Evolutionary conservation across 2,797 vertebrate genomes (phyloP).

Genomic region (Gadopsis marmoratus): DNA sequence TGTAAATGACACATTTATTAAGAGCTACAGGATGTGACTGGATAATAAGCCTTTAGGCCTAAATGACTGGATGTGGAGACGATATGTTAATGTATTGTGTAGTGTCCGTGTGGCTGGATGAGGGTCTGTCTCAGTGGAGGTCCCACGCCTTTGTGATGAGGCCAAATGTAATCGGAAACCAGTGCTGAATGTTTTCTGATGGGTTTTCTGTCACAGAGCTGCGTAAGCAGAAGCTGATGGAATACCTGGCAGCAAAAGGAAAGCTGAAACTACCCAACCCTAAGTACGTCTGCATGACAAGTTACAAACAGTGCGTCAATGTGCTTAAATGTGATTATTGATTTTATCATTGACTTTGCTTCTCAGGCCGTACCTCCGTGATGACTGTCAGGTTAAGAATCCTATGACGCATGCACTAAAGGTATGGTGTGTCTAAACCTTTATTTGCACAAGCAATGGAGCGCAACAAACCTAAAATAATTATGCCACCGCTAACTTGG

Average conservation of each 20-base stretch:
- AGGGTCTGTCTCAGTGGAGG: no score
- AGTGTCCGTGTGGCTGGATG: no score
- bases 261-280: constrained; percentile 77
- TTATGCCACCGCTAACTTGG: no score
- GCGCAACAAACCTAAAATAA: background rate
- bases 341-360: background rate
- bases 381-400: constrained; percentile 34
- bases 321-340: background rate
- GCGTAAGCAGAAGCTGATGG: constrained; percentile 81
- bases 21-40: background rate
- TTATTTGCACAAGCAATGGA: background rate
- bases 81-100: background rate
- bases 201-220: constrained; percentile 79
- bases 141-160: no score
- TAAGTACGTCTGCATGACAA: constrained; percentile 79
- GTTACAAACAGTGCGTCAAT: background rate
- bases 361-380: constrained; percentile 53
- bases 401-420: constrained; percentile 19
- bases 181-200: background rate
- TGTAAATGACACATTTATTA: background rate
- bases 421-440: constrained; percentile 38
- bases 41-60: background rate
- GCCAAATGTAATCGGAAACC: no score
- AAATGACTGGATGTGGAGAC: background rate
- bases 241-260: constrained; percentile 83